Evolutionary conservation across 2,888 invertebrate genomes (phyloP).

Genomic region (Ferdinandea cuprea): DNA sequence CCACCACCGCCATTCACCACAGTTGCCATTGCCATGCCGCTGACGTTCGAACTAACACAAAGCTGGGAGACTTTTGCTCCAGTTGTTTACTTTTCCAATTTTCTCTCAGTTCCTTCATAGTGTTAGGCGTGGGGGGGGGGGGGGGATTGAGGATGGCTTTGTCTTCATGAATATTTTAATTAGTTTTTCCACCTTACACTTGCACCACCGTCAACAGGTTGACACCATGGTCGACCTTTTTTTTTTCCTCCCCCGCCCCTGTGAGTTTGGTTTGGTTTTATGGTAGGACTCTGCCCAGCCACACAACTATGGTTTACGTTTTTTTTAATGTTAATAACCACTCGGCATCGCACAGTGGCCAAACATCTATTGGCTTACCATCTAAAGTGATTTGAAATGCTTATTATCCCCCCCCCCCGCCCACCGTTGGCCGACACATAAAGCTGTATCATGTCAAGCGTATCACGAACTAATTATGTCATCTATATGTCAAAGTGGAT

Average conservation of each 20-base stretch:
- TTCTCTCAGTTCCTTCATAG: slow-evolving; percentile 1
- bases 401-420: slow-evolving; percentile 53
- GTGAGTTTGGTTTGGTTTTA: too few species aligned
- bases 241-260: not conserved
- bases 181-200: slow-evolving; percentile 54
- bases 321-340: slow-evolving; percentile 33
- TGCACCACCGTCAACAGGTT: slow-evolving; percentile 57
- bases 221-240: slow-evolving; percentile 27
- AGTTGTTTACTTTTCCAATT: slow-evolving; percentile 43
- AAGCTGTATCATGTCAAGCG: slow-evolving; percentile 61
- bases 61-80: slow-evolving; percentile 19
- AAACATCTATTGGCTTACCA: slow-evolving; percentile 14
- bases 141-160: not conserved
- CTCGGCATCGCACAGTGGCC: not conserved
- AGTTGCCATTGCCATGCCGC: slow-evolving; percentile 2
- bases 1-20: slow-evolving; percentile 17
- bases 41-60: not conserved
- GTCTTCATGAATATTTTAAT: slow-evolving; percentile 73
- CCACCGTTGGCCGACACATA: too few species aligned
- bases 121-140: too few species aligned
- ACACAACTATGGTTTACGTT: slow-evolving; percentile 4
- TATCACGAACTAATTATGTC: slow-evolving; percentile 73
- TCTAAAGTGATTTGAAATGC: slow-evolving; percentile 55
- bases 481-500: slow-evolving; percentile 67
- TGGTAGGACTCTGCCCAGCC: too few species aligned